Conservation (phyloP, 2,113 vertebrate species). For the Cavia porcellus region DNA sequence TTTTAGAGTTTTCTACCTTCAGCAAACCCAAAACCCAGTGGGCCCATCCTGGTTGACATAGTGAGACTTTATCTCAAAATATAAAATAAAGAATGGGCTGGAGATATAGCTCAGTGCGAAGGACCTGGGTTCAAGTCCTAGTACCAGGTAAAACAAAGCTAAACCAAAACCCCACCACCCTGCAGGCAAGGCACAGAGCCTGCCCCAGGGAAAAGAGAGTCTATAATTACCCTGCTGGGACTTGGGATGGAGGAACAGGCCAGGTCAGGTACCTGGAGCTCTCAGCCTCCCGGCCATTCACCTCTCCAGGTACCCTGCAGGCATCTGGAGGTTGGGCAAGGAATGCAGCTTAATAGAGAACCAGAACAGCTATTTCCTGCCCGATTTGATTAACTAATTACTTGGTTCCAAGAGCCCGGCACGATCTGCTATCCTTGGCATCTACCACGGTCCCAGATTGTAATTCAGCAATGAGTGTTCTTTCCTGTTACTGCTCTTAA, state of each 20-base stretch:
- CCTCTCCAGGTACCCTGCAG: neutral
- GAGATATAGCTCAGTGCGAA: neutral
- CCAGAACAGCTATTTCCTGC: neutral
- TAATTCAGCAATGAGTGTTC: neutral
- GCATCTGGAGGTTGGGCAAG: neutral
- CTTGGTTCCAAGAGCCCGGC: neutral
- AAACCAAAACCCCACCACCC: neutral
- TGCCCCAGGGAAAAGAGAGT: rapidly evolving
- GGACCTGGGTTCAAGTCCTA: neutral
- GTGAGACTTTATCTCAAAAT: neutral
- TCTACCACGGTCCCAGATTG: neutral
- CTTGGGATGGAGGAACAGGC: neutral
- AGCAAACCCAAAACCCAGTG: neutral
- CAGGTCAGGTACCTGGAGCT: neutral
- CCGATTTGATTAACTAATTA: neutral
- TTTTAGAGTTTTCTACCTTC: neutral
- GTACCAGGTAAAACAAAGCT: neutral
- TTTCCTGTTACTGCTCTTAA: neutral
- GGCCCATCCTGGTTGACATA: neutral
- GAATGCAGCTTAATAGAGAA: neutral
- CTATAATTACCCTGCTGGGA: neutral
- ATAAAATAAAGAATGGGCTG: neutral
- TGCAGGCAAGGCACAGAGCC: neutral
- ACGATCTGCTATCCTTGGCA: neutral
- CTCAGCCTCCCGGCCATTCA: neutral